A percentile compares a stretch with the other conserved stretches of the same genome.
Evolutionary conservation across 2,888 invertebrate genomes (phyloP).

Genomic region (Gymnoscelis rufifasciata): DNA sequence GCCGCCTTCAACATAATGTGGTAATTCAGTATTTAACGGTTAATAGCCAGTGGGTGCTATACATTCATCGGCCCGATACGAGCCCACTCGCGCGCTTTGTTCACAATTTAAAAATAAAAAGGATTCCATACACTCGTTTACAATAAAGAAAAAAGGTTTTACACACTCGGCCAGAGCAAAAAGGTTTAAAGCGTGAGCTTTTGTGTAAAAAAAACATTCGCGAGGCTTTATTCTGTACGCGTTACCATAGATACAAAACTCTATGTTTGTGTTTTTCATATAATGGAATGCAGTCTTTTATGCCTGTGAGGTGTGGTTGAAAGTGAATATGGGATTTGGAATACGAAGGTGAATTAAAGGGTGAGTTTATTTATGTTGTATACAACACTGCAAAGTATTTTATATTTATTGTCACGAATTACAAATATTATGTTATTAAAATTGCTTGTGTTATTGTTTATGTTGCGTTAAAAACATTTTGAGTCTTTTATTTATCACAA

Average conservation of each 20-base stretch:
- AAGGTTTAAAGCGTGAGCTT: slow-evolving; percentile 14
- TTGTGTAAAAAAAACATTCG: slow-evolving; percentile 6
- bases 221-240: slow-evolving; percentile 4
- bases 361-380: slow-evolving; percentile 3
- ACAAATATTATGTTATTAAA: no score
- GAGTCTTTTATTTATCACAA: no score
- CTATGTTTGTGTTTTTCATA: slow-evolving; percentile 5
- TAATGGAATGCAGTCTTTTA: slow-evolving; percentile 16
- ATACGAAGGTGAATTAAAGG: slow-evolving; percentile 7
- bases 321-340: slow-evolving; percentile 13
- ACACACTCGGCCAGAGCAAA: slow-evolving; percentile 7
- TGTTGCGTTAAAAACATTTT: no score
- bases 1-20: slow-evolving; percentile 21
- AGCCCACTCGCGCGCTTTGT: slow-evolving; percentile 35
- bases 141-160: slow-evolving; percentile 17
- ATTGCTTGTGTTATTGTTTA: no score
- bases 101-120: slow-evolving; percentile 20
- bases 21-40: slow-evolving; percentile 42
- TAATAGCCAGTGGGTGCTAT: slow-evolving; percentile 31
- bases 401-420: neutral
- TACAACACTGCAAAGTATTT: neutral
- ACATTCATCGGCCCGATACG: slow-evolving; percentile 38
- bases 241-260: slow-evolving; percentile 7
- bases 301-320: slow-evolving; percentile 7
- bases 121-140: slow-evolving; percentile 16